Base-by-base conservation (phyloP, 92 coral and sea anemone genomes). In the Muricea muricata region DNA sequence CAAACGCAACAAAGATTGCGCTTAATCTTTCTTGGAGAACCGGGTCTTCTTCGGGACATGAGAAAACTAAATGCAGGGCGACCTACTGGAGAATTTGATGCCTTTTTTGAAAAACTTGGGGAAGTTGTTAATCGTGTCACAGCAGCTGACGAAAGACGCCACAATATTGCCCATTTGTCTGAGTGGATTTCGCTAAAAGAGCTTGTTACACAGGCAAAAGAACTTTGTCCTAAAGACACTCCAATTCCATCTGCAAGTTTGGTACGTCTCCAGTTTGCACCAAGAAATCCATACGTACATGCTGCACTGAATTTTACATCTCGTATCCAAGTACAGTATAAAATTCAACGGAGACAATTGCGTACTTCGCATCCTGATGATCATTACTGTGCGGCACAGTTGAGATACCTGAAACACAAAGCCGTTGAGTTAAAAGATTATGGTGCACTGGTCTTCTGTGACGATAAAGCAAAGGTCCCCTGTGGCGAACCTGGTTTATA, bases 381-480 rank as follows among this genome's bases (percentile, higher is more conserved):
- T 18, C 70, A 63, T 31, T 63, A 63, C 17, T 63, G 70, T 63
- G 70, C 33, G 8, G 70, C 37, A 25, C 70, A 25, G 7, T 33
- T 63, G 8, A 63, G 25, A 18, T 63, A 63, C 37, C 70, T 18
- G 33, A 63, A 18, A 3, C 3, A 63, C 5, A 63, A 63, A 63
- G 70, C 70, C 32, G 17, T 63, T 25, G 70, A 63, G 25, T 3
- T 63, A 33, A 63, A 63, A 63, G 70, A 63, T 20, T 8, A n/a
- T n/a, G n/a, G n/a, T n/a, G n/a, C n/a, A n/a, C n/a, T n/a, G 9
- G 11, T 58, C 17, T 58, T 58, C 67, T 58, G 67, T 58, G 67
- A 58, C 23, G 67, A 58, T 24, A 58, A 58, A 20, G 67, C 67
- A 13, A 58, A 58, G 21, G 67, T 58, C 8, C 52, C 52, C n/a